phyloP scores from a whole-genome alignment of 64 coral and sea anemone species.

The Montipora efflorescens region DNA sequence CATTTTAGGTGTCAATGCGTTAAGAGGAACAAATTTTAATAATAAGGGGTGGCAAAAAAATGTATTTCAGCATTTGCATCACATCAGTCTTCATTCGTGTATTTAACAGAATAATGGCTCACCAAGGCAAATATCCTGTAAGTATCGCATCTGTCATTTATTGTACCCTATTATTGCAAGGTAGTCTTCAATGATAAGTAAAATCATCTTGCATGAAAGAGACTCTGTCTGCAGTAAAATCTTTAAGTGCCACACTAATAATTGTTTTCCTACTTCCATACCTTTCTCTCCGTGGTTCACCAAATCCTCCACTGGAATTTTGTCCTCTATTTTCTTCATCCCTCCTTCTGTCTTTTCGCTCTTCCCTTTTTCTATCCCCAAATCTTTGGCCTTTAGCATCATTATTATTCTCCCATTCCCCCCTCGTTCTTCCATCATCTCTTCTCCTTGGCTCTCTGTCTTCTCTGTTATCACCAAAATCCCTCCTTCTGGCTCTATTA shows the following conservation, averaged over 20 bases:
- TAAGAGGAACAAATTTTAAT: too few species aligned
- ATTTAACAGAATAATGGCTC: too few species aligned
- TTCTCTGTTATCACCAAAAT: conserved; percentile 26
- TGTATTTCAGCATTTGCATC: too few species aligned
- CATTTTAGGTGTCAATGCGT: too few species aligned
- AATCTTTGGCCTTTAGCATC: not conserved
- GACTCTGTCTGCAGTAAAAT: too few species aligned
- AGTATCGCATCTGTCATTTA: not conserved
- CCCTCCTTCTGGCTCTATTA: not conserved
- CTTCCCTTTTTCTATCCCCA: conserved; percentile 13
- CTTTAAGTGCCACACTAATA: too few species aligned
- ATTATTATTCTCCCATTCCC: not conserved
- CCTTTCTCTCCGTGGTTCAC: conserved; percentile 33
- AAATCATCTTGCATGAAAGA: too few species aligned
- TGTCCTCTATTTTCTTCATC: not conserved
- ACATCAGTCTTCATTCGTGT: too few species aligned
- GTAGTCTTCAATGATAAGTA: not conserved
- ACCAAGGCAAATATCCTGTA: not conserved
- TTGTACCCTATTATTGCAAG: too few species aligned
- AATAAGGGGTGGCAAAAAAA: too few species aligned
- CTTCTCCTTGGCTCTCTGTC: not conserved
- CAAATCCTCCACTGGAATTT: conserved; percentile 6
- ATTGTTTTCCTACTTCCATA: not conserved
- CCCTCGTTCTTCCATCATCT: conserved; percentile 9
- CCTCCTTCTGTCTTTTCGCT: not conserved